These are phyloP conservation scores for Tachina grossa DNA, from an alignment of 2,888 invertebrate species.

Conservation along the genomic window DNA sequence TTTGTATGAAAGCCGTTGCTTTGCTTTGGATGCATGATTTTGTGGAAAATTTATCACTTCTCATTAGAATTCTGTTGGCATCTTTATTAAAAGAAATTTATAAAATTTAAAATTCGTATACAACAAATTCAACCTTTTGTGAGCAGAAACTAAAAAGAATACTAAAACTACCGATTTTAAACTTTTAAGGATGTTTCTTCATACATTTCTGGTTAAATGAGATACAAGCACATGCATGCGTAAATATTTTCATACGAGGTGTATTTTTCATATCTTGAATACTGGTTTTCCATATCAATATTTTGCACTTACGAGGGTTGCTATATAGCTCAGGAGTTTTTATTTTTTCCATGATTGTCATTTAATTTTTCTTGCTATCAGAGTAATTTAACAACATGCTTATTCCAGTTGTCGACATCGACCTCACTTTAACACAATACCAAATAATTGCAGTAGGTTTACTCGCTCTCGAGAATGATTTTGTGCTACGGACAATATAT, in stretches of 20 bases:
- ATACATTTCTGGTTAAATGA: conserved; percentile 8
- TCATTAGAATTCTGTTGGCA: conserved; percentile 78
- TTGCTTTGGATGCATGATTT: conserved; percentile 71
- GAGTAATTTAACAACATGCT: no score
- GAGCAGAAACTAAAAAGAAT: neutral
- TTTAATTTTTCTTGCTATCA: no score
- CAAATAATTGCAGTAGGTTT: no score
- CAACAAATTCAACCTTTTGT: neutral
- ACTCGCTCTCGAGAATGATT: no score
- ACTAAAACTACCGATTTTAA: neutral
- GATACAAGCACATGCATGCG: neutral
- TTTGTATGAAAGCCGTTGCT: conserved; percentile 43
- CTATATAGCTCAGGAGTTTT: no score
- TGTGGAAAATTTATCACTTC: conserved; percentile 78
- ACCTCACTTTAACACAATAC: no score
- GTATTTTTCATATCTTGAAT: neutral
- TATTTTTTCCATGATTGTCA: no score
- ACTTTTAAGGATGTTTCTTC: conserved; percentile 52
- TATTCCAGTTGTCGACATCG: no score
- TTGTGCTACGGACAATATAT: no score
- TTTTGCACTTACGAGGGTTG: no score
- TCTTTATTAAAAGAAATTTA: conserved; percentile 60
- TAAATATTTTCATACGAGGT: neutral
- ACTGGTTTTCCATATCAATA: no score
- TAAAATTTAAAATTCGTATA: conserved; percentile 36